Base-by-base conservation (phyloP, 1,140 invertebrate species). In the Chlorops oryzae region DNA sequence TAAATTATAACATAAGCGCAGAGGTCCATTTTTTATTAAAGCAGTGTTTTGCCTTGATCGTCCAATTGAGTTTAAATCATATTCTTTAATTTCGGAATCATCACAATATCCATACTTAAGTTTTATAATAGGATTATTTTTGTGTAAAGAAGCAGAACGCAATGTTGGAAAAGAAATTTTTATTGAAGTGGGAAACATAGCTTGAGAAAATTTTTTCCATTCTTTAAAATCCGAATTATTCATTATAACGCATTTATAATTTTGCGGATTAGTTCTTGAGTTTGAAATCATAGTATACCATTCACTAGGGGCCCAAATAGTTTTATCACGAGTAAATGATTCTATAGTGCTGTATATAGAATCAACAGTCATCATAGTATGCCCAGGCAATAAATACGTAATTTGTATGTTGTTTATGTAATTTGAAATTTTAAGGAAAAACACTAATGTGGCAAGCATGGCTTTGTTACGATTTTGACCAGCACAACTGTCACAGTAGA, bases 401-500 rank as follows among this genome's bases (percentile, higher is more conserved):
- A 48, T 40, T 40, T 47, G 35, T 21, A 47, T 37, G 13, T 47
- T 21, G 3, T 18, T 47, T 13, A 47, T 35, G 17, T 21, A 23
- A 6, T 12, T 47, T 22, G 34, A 34, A n/a, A n/a, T 35, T 37
- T 37, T 37, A 34, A 47, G 12, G 32, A 47, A 47, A 47, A 23
- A 37, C 10, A 47, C 9, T 9, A 47, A 37, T 47, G 46, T 45
- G n/a, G 51, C 51, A 47, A 52, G 51, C 44, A 47, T 45, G 35
- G 44, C 38, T 38, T 22, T 42, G 23, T 52, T 52, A 34, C 34
- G 39, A 24, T 52, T 47, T 42, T 52, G 51, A 17, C 51, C 51
- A 42, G 45, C 27, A 47, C 51, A 47, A 20, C 51, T 52, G 35
- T 43, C 45, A 34, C 44, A 52, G 39, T 52, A 52, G 12, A 52